These are phyloP conservation scores for Zaprionus lachaisei DNA, from an alignment of 1,140 invertebrate species.

Conservation along the genomic window DNA sequence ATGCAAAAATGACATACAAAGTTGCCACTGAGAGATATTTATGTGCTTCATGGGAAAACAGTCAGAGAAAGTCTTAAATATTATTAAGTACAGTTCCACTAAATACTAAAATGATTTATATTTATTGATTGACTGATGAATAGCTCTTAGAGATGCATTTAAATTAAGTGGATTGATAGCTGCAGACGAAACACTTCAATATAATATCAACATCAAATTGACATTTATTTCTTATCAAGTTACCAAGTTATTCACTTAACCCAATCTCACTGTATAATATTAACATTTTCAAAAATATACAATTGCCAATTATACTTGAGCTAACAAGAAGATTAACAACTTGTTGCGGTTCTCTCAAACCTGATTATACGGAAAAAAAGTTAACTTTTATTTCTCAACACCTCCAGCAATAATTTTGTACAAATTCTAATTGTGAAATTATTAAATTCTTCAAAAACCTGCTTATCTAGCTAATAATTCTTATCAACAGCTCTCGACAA, in stretches of 20 bases:
- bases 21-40: constrained; percentile 19
- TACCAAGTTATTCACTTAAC: not conserved
- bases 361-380: not conserved
- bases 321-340: not conserved
- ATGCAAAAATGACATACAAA: constrained; percentile 27
- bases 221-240: constrained; percentile 1
- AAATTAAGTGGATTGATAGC: too few species aligned
- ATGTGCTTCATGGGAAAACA: constrained; percentile 11
- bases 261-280: not conserved
- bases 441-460: constrained; percentile 13
- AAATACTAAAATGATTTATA: too few species aligned
- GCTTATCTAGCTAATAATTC: constrained; percentile 28
- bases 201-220: not conserved
- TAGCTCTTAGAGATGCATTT: not conserved
- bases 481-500: constrained; percentile 23
- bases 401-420: not conserved
- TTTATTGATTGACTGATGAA: too few species aligned
- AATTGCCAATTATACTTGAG: not conserved
- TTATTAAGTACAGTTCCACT: not conserved
- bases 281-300: not conserved
- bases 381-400: not conserved
- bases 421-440: constrained; percentile 2
- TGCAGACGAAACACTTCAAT: not conserved
- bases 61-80: not conserved
- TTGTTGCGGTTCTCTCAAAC: not conserved